Conservation (phyloP, 1,140 invertebrate genomes). For the Drosophila hydei region DNA sequence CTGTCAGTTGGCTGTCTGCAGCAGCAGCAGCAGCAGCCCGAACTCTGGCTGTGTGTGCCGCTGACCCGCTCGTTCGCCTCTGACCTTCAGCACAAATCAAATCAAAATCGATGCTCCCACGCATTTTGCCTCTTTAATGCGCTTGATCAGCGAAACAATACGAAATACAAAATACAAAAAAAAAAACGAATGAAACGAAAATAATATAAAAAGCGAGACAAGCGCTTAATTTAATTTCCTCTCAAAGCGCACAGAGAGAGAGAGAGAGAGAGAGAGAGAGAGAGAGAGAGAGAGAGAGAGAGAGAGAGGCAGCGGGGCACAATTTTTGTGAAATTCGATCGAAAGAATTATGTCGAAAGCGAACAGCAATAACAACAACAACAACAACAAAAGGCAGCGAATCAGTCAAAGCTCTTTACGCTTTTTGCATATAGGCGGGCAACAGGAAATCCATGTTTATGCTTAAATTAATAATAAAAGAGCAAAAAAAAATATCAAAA, state of each 20-base stretch:
- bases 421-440: conserved; percentile 75
- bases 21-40: conserved; percentile 1
- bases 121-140: conserved; percentile 54
- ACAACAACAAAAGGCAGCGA: conserved; percentile 36
- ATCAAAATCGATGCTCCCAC: conserved; percentile 78
- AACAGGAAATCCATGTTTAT: conserved; percentile 83
- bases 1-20: conserved; percentile 18
- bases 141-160: conserved; percentile 40
- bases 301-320: conserved; percentile 26
- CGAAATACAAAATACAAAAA: conserved; percentile 21
- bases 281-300: conserved; percentile 18
- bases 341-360: conserved; percentile 63
- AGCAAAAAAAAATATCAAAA: conserved; percentile 26
- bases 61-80: conserved; percentile 15
- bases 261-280: conserved; percentile 10
- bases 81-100: conserved; percentile 52
- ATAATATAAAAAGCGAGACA: conserved; percentile 42
- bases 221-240: conserved; percentile 81
- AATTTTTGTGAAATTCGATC: conserved; percentile 75
- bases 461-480: conserved; percentile 78
- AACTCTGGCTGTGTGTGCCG: not conserved
- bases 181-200: conserved; percentile 3
- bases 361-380: conserved; percentile 36
- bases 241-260: conserved; percentile 29
- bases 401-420: conserved; percentile 59